phyloP scores from a whole-genome alignment of 35 echinoderm and acorn worm genomes.

The Heliocidaris tuberculata region DNA sequence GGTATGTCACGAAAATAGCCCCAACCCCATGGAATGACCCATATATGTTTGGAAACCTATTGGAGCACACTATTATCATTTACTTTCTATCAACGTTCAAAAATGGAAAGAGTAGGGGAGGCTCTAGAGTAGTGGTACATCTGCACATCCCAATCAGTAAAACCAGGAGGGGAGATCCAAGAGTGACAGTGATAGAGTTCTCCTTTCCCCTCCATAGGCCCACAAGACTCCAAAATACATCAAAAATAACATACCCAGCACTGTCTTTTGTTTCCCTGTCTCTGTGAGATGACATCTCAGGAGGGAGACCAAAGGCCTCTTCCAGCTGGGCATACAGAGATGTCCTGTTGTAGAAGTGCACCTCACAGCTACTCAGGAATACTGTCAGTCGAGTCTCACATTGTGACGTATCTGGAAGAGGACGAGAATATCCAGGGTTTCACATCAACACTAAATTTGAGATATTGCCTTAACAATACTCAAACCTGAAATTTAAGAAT shows the following conservation, averaged over 20 bases:
- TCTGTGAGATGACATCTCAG: conserved; percentile 48
- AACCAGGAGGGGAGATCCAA: too few species aligned
- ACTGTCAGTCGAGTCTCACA: conserved; percentile 67
- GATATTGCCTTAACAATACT: too few species aligned
- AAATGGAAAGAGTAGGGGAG: too few species aligned
- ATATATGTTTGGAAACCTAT: too few species aligned
- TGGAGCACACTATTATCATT: too few species aligned
- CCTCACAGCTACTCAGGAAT: conserved; percentile 76
- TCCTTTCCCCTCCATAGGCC: too few species aligned
- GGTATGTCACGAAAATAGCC: too few species aligned
- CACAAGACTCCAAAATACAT: not conserved
- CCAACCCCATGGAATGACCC: too few species aligned
- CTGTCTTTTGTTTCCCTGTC: not conserved
- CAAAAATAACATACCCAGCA: not conserved
- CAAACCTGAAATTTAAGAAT: not conserved
- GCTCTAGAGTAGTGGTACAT: too few species aligned
- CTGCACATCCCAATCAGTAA: too few species aligned
- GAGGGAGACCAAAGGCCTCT: conserved; percentile 62
- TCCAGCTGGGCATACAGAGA: conserved; percentile 72
- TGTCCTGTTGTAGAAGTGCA: conserved; percentile 85
- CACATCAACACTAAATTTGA: not conserved
- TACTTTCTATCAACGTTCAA: too few species aligned
- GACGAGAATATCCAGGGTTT: not conserved
- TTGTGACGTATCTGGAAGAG: conserved; percentile 62
- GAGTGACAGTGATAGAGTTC: too few species aligned